These are phyloP conservation scores for Sorex araneus DNA, from an alignment of 2,113 vertebrate species.

Conservation along the genomic window DNA sequence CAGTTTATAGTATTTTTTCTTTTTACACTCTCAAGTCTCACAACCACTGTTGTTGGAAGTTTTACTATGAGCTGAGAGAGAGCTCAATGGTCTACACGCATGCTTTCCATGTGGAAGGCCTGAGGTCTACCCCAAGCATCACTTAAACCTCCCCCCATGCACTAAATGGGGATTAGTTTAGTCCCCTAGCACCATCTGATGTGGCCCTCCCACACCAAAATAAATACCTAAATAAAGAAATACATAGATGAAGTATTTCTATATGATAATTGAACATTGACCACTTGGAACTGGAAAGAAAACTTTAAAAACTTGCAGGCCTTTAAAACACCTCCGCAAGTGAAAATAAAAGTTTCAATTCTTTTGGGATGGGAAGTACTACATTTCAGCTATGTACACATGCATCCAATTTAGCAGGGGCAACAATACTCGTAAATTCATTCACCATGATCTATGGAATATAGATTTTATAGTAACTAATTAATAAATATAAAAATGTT, in stretches of 20 bases:
- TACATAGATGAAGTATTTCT: constrained; percentile 64
- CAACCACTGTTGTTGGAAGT: too few species aligned
- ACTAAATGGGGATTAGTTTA: too few species aligned
- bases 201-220: too few species aligned
- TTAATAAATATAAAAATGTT: not conserved
- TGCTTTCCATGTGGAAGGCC: too few species aligned
- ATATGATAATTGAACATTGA: constrained; percentile 16
- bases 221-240: too few species aligned
- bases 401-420: not conserved
- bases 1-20: constrained; percentile 65
- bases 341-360: constrained; percentile 51
- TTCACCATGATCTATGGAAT: not conserved
- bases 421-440: not conserved
- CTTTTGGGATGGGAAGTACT: not conserved
- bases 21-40: constrained; percentile 15
- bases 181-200: too few species aligned
- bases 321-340: constrained; percentile 30
- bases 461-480: constrained; percentile 3
- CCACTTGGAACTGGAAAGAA: constrained; percentile 43
- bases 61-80: too few species aligned
- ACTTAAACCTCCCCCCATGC: too few species aligned
- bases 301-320: constrained; percentile 24
- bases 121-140: too few species aligned
- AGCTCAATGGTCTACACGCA: too few species aligned
- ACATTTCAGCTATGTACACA: not conserved